Base-by-base conservation (phyloP, 2,797 vertebrate genomes). In the Eulemur albifrons region DNA sequence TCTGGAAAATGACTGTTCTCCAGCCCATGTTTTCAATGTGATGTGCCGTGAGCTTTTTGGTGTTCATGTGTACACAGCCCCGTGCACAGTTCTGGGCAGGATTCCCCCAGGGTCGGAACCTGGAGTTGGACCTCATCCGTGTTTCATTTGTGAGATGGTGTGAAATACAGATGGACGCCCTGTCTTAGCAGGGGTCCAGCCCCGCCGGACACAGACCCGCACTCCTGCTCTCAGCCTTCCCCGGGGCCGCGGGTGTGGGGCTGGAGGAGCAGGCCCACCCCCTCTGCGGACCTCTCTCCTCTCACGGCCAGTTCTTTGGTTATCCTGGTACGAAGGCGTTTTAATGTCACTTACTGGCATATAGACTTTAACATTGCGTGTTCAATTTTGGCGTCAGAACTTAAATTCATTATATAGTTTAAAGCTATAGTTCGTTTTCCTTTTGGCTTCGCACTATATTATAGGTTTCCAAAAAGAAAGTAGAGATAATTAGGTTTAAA, bases 291-390 rank as follows among this genome's bases (percentile, higher is more conserved):
- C 2, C 7, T 6, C 35, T 7, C 4, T 7, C 23, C 57, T 25
- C 23, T 25, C 23, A 59, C 23, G 9, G 50, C 7, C 1, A 0
- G 4, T 14, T 38, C 75, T 43, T 4, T 12, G 2, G 40, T 8
- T 4, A 0, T 10, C 3, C 1, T 2, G 0, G 32, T 1, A 43
- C 27, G 15, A 38, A 38, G 59, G 11, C 12, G 1, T 17, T 43
- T 50, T 30, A 5, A 1, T 40, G 38, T 81, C 27, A 7, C 4
- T 40, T 11, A 1, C 13, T 40, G 32, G 45, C 45, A 38, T 7
- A n/a, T 30, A 15, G 43, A 25, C 43, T 67, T 9, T n/a, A 11
- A 30, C n/a, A 0, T 23, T 32, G 0, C 8, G 70, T 45, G 12
- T 13, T 54, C 27, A 45, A 2, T 17, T 48, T 57, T 27, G 48